Evolutionary conservation across 2,113 vertebrate species (phyloP), one percentile per base, ranked within the genome.

Genomic region (Chaetodon trifascialis): DNA sequence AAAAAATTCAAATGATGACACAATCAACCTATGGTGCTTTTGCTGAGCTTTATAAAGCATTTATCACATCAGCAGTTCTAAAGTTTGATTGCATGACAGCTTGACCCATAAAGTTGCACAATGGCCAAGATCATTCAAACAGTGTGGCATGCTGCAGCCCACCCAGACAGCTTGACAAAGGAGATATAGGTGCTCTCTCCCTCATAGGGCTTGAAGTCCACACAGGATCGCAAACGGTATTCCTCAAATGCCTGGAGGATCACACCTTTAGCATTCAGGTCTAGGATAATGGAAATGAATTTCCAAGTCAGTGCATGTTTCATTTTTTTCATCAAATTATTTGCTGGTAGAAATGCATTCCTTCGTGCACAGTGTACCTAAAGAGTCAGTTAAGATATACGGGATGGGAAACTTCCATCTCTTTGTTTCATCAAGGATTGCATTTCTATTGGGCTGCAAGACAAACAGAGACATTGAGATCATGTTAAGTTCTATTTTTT

Each of bases 191-290:
- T 93, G 10, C 30, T 80, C 47, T 99, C 97, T 82, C 97, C 97
- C 88, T 96, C 96, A 9, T 99, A 98, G 1, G 97, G 97, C 83
- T 98, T 98, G 88, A 99, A 99, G 87, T 98, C 96, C 68, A 99
- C 63, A 23, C 97, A 99, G n/a, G 98, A 97, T 88, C 96, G 97
- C 21, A 99, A 91, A 58, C 97, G 97, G 75, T 96, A 99, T 93
- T 96, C 96, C 90, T 98, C 97, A 91, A 99, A 96, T 0, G 96
- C 92, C 86, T 96, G 95, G 23, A 97, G 97, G 85, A 99, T 98
- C 11, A 97, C 96, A 55, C 86, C 97, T 94, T 98, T 99, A 25
- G 97, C 97, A 75, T 95, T 95, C 75, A 95, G 81, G 1, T 95
- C 94, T 95, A 44, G 42, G 83, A 81, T 25, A 76, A 51, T 4